A percentile compares a stretch with the other conserved stretches of the same genome.
Conservation (phyloP, 1,140 invertebrate species). For the Lepidotrigona ventralis region DNA sequence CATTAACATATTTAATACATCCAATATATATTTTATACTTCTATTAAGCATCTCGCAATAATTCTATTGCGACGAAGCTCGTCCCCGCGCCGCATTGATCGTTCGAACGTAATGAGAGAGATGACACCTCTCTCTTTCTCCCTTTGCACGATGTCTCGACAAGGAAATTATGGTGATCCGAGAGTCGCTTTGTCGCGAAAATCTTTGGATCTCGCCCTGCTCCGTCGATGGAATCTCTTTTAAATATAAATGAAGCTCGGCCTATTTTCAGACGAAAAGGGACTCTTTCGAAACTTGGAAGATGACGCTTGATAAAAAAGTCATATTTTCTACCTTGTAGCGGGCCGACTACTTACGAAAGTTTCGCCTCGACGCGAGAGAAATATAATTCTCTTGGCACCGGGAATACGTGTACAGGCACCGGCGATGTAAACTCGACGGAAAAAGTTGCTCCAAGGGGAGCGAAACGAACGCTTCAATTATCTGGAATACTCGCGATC, state of each 20-base stretch:
- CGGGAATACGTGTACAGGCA: no score
- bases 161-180: constrained; percentile 10
- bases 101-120: no score
- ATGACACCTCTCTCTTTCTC: not conserved
- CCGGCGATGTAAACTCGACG: no score
- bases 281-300: not conserved
- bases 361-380: no score
- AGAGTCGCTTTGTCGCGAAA: constrained; percentile 18
- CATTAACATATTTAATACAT: no score
- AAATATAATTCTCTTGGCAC: not conserved
- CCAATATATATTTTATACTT: no score
- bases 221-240: not conserved
- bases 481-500: not conserved
- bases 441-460: no score
- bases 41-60: no score
- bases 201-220: not conserved
- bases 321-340: not conserved
- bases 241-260: not conserved
- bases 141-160: not conserved
- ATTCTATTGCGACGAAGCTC: no score
- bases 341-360: not conserved
- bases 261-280: no score
- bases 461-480: not conserved
- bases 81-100: no score
- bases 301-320: not conserved